phyloP scores from a whole-genome alignment of 2,888 invertebrate species.

The Drosophila quinaria region DNA sequence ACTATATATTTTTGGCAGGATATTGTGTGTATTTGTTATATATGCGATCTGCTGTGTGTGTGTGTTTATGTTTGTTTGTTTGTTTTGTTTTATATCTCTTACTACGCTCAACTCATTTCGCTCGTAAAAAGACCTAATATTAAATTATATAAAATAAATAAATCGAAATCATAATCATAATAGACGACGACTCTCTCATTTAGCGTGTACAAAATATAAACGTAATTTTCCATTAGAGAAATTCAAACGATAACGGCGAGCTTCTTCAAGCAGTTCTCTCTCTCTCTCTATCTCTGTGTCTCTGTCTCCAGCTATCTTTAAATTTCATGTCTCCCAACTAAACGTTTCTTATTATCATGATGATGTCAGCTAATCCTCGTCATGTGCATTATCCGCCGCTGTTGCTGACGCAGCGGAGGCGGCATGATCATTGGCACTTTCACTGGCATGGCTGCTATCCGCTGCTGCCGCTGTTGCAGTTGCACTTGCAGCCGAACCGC shows the following conservation, averaged over 20 bases:
- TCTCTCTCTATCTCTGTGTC: constrained; percentile 13
- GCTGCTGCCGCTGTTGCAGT: constrained; percentile 47
- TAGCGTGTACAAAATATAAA: constrained; percentile 60
- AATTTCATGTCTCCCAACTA: constrained; percentile 13
- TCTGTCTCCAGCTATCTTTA: constrained; percentile 9
- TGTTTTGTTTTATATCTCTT: constrained; percentile 46
- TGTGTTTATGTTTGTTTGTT: constrained; percentile 33
- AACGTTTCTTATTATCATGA: not conserved
- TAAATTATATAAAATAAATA: constrained; percentile 81
- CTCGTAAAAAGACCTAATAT: constrained; percentile 74
- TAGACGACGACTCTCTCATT: constrained; percentile 52
- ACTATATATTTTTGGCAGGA: constrained; percentile 74
- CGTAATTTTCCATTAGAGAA: constrained; percentile 58
- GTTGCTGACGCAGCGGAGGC: constrained; percentile 54
- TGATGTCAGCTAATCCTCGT: constrained; percentile 60
- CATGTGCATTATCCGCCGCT: constrained; percentile 51
- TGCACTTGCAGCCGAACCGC: constrained; percentile 33
- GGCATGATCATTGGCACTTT: constrained; percentile 77
- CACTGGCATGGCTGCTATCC: constrained; percentile 71
- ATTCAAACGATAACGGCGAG: constrained; percentile 65
- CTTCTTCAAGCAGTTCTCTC: constrained; percentile 52
- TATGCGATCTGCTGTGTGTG: constrained; percentile 44
- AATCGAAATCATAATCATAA: constrained; percentile 73
- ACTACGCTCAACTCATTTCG: constrained; percentile 62
- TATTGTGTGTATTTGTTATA: constrained; percentile 48